These are phyloP conservation scores for Dicranocentrus wangi DNA, from an alignment of 2,888 invertebrate species.

Conservation along the genomic window DNA sequence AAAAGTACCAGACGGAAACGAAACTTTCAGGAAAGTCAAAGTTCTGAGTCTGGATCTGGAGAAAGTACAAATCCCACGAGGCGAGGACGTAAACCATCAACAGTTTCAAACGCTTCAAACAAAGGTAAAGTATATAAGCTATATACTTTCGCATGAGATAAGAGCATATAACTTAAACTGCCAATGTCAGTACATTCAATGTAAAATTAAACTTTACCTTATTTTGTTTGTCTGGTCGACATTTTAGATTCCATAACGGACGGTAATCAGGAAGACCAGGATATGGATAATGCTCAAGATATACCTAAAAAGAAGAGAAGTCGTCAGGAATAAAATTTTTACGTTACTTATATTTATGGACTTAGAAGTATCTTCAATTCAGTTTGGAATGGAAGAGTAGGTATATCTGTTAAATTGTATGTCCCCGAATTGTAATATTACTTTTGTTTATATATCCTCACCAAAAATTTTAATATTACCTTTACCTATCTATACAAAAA, in stretches of 20 bases:
- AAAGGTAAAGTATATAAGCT: slow-evolving; percentile 20
- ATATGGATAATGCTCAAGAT: background rate
- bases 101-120: slow-evolving; percentile 49
- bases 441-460: too few species aligned
- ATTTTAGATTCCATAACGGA: slow-evolving; percentile 7
- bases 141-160: too few species aligned
- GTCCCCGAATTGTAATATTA: too few species aligned
- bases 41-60: background rate
- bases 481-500: too few species aligned
- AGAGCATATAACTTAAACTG: background rate
- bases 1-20: slow-evolving; percentile 28
- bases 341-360: too few species aligned
- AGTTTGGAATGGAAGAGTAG: too few species aligned
- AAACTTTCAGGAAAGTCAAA: slow-evolving; percentile 6
- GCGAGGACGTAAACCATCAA: slow-evolving; percentile 43
- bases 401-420: too few species aligned
- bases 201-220: background rate
- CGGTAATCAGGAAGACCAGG: background rate
- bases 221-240: background rate
- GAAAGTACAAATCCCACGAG: slow-evolving; percentile 5
- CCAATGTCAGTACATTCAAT: too few species aligned
- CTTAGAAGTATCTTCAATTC: too few species aligned
- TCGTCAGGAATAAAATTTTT: background rate
- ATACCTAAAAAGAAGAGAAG: background rate
- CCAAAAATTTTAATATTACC: too few species aligned